Evolutionary conservation across 2,797 vertebrate genomes (phyloP), one percentile per base, ranked within the genome.

Genomic region (Tragelaphus eurycerus): DNA sequence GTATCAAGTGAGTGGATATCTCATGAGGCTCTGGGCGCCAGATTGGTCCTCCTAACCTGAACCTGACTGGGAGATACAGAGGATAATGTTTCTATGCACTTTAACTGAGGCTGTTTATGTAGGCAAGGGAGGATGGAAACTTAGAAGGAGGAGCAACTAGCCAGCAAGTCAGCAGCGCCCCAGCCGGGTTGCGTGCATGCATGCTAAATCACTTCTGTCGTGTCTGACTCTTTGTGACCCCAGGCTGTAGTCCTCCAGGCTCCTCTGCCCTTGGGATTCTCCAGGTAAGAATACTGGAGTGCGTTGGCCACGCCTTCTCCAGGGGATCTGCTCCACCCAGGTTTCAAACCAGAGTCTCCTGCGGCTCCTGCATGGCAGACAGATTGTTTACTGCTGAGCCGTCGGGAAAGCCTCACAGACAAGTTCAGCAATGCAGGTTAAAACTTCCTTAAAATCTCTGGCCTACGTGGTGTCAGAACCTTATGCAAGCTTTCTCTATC

Each of bases 21-120:
- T 93, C 97, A 43, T 64, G 95, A 97, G 95, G 7, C 11, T 93
- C 38, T 6, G 10, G 34, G 81, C 90, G 23, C 50, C 78, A 25
- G 25, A 14, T 15, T 54, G 11, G 31, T 3, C 43, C n/a, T 74
- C 34, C 25, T 57, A 23, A 29, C 3, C 19, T 57, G 50, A 76
- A 14, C 11, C 34, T 89, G 83, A 34, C 10, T 7, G 1, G 3
- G 48, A 17, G 43, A 34, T 11, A n/a, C 25, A 25, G 54, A 74
- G 21, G 25, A 13, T 54, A 19, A 34, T 17, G 21, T 82, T 14
- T 86, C 67, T 10, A 12, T 89, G 48, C n/a, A 15, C 38, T 71
- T 78, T 52, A n/a, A 15, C n/a, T 74, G 46, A 83, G 59, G 17
- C 4, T 62, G 19, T 7, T 62, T 55, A 29, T 43, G 50, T 89